Base-by-base conservation (phyloP, 2,113 vertebrate species). In the Morphnarchus princeps region DNA sequence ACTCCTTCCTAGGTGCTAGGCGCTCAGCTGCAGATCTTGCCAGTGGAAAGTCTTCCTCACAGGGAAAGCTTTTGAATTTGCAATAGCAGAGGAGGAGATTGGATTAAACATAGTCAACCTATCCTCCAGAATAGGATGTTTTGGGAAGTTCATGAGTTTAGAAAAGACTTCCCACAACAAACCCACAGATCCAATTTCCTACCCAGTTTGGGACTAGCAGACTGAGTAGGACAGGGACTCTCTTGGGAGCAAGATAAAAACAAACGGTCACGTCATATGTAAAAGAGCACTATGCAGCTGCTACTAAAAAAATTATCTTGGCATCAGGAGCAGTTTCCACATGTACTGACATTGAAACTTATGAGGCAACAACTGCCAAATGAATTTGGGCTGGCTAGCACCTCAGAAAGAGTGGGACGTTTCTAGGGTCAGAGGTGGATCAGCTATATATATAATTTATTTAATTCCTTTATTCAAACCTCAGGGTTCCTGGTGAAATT, bases 161-260 rank as follows among this genome's bases (percentile, higher is more conserved):
- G 93, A 93, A 96, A 83, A 93, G 26, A 14, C 91, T 90, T 95
- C 61, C 87, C 87, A 91, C 49, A 78, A 76, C 67, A 95, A 97
- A 88, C 84, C 55, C 89, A 74, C 54, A 8, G 89, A 66, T 91
- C 87, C 59, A 76, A 81, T 96, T 96, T 91, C 91, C 79, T 93
- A 78, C 42, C 61, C 67, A 36, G 45, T 70, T 91, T 94, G 87
- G 88, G 49, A 91, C 87, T 42, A 42, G 82, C 65, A 89, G 59
- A 74, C 80, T 63, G 82, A 88, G 78, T 82, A 80, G 71, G 84
- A 65, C 89, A 94, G 63, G 42, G 59, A 69, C 84, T 95, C 62
- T 91, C 71, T 66, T 82, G 91, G 91, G 93, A 94, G 52, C n/a
- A 31, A 77, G 82, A 96, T 88, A 93, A 95, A 95, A 96, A 97